Evolutionary conservation across 2,888 invertebrate genomes (phyloP).

Genomic region (Sabatieria punctata): DNA sequence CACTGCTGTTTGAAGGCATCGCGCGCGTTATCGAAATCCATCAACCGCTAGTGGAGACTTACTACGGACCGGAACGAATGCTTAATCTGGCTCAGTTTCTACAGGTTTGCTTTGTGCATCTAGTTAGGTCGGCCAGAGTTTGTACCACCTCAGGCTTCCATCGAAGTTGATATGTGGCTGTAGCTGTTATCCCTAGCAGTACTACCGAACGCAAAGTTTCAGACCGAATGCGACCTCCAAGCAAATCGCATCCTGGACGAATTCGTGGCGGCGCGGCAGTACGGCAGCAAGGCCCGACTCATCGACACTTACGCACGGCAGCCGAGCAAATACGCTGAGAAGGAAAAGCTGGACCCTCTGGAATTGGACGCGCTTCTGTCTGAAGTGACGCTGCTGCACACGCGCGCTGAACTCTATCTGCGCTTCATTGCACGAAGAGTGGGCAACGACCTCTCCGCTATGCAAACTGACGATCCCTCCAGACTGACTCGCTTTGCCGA

Average conservation of each 20-base stretch:
- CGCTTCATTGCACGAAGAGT: slow-evolving; percentile 63
- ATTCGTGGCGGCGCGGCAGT: slow-evolving; percentile 52
- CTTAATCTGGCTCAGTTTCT: slow-evolving; percentile 52
- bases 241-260: slow-evolving; percentile 46
- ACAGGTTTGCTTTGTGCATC: slow-evolving; percentile 39
- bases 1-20: slow-evolving; percentile 63
- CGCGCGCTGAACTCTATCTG: slow-evolving; percentile 72
- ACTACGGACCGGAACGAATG: slow-evolving; percentile 60
- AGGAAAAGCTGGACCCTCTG: slow-evolving; percentile 39
- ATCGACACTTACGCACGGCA: slow-evolving; percentile 29
- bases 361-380: slow-evolving; percentile 68
- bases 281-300: slow-evolving; percentile 44
- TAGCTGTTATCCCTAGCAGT: background rate
- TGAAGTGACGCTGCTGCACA: slow-evolving; percentile 77
- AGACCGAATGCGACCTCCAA: slow-evolving; percentile 50
- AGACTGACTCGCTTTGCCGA: too few relatives aligned
- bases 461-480: background rate
- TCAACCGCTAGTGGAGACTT: slow-evolving; percentile 70
- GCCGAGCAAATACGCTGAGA: background rate
- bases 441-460: slow-evolving; percentile 38
- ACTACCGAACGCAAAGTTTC: slow-evolving; percentile 18
- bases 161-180: background rate
- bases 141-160: background rate
- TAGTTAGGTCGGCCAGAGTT: background rate
- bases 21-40: slow-evolving; percentile 55